Evolutionary conservation across 2,888 invertebrate genomes (phyloP), one percentile per base, ranked within the genome.

Genomic region (Psylliodes chrysocephalus): DNA sequence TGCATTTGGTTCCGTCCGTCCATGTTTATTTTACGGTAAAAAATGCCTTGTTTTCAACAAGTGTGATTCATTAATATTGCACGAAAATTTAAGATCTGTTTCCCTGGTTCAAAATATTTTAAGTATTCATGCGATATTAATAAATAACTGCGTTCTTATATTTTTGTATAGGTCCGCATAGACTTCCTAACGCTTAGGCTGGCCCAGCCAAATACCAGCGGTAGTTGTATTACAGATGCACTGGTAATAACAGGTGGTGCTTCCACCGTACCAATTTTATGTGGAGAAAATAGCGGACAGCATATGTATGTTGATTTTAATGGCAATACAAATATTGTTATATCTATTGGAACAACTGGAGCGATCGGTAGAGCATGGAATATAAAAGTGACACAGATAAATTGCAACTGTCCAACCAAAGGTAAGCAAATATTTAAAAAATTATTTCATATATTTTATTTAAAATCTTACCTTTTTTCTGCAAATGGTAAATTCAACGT

Each of bases 231-330:
- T 12, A 88, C 87, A 0, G 94, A 94, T 79, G 87, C 88, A 1
- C 81, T 94, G 53, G 85, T 88, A 1, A 84, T 93, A 25, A 86
- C 88, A 0, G 91, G 92, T 0, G 90, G 90, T 1, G 88, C 89
- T 59, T 88, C 90, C 0, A 79, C 83, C 4, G 88, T 91, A 2
- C 92, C 92, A 0, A 90, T 91, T 0, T 85, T 94, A 56, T 94
- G 94, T 76, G 94, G 94, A 0, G 91, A 91, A 77, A 91, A 92
- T 79, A 87, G 89, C 1, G 92, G 92, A 0, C 91, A 93, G 79
- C 91, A 91, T 72, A 85, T 92, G 8, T 92, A 90, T 74, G 87
- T 92, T 1, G 89, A 92, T 77, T 93, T 93, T 74, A 88, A 89
- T 74, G 88, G 87, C 0, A 86, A 87, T 33, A 83, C 84, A n/a